Percentiles rank a stretch among this genome's conserved stretches.
phyloP scores from a whole-genome alignment of 2,888 invertebrate genomes.

The Cosmia pyralina region DNA sequence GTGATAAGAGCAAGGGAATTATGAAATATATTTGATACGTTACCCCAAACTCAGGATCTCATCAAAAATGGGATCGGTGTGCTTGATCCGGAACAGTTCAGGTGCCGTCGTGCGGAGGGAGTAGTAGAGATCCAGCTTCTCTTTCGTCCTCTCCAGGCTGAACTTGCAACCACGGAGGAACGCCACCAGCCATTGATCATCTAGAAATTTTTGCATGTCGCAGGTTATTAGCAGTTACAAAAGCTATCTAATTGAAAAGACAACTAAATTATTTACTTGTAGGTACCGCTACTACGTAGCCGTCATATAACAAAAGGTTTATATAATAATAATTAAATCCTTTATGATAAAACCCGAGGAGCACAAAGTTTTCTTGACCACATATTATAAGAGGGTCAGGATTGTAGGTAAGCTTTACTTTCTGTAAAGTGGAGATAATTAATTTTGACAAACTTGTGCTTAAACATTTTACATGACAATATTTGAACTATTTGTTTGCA shows the following conservation, averaged over 20 bases:
- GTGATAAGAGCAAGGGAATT: not conserved
- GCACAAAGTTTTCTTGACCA: not conserved
- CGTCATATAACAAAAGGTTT: not conserved
- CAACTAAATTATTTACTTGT: not conserved
- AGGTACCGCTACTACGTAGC: not conserved
- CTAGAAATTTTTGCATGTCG: constrained; percentile 72
- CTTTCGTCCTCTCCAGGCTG: constrained; percentile 91
- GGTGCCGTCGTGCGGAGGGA: constrained; percentile 88
- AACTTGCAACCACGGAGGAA: constrained; percentile 92
- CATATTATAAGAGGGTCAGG: too few relatives aligned
- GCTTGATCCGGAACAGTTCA: constrained; percentile 81
- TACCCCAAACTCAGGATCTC: constrained; percentile 78
- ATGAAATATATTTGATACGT: not conserved
- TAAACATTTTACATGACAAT: not conserved
- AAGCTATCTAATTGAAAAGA: not conserved
- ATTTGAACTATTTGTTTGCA: too few relatives aligned
- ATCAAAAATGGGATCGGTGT: constrained; percentile 71
- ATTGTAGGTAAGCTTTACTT: not conserved
- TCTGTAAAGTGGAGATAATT: not conserved
- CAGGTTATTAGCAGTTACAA: not conserved
- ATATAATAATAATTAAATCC: not conserved
- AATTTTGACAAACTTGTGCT: not conserved
- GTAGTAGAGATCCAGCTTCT: constrained; percentile 91
- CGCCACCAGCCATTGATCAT: constrained; percentile 91
- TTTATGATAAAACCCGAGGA: not conserved